Evolutionary conservation across 1,140 invertebrate species (phyloP).

Genomic region (Sycobia sp.): DNA sequence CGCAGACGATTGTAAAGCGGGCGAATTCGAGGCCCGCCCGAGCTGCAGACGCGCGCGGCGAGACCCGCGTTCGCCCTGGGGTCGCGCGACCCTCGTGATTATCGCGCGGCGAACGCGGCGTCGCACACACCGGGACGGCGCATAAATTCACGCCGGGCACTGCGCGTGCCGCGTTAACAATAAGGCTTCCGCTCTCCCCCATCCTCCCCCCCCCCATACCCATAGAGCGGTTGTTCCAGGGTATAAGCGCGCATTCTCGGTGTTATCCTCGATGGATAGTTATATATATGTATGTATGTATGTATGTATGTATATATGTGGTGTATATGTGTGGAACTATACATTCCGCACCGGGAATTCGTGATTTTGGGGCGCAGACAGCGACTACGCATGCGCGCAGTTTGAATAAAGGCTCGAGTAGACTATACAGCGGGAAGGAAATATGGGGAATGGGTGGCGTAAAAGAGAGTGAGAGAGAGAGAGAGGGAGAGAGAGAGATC

Average conservation of each 20-base stretch:
- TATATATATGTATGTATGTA: too few relatives aligned
- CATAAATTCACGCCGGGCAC: conserved; percentile 26
- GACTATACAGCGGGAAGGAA: background rate
- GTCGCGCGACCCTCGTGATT: background rate
- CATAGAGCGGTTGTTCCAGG: too few relatives aligned
- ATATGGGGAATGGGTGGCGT: background rate
- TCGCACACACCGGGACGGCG: too few relatives aligned
- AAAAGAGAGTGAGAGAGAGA: background rate
- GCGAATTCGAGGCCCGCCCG: too few relatives aligned
- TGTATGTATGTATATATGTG: background rate
- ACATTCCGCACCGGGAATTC: conserved; percentile 10
- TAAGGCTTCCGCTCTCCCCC: conserved; percentile 15
- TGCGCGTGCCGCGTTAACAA: conserved; percentile 33
- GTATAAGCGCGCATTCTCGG: too few relatives aligned
- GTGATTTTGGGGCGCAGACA: background rate
- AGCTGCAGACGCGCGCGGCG: too few relatives aligned
- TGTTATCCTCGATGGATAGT: too few relatives aligned
- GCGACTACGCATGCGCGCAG: too few relatives aligned
- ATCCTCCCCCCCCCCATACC: background rate
- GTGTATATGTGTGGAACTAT: background rate
- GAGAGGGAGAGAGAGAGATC: background rate
- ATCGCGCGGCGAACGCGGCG: conserved; percentile 14
- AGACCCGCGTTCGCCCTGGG: background rate
- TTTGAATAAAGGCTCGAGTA: too few relatives aligned
- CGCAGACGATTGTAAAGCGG: too few relatives aligned